phyloP scores from a whole-genome alignment of 2,113 vertebrate genomes.

The Silurus asotus region DNA sequence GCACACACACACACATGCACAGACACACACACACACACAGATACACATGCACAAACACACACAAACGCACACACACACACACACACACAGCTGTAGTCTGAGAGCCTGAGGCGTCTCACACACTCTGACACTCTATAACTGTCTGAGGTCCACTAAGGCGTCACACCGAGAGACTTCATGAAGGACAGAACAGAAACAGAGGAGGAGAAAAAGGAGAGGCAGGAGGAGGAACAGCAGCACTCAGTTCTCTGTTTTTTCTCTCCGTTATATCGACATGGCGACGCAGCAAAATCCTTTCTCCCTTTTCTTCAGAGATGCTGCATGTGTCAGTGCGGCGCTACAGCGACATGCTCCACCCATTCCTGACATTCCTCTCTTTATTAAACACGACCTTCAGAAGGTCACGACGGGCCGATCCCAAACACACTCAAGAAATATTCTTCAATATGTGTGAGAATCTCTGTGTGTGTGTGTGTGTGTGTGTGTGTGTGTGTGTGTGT shows the following conservation, averaged over 20 bases:
- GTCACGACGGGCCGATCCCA: conserved; percentile 52
- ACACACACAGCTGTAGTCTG: background rate
- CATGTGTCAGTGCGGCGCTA: background rate
- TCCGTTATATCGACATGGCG: background rate
- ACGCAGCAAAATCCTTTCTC: background rate
- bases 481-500: background rate
- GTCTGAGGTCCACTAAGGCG: conserved; percentile 61
- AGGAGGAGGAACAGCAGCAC: conserved; percentile 39
- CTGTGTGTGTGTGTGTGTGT: background rate
- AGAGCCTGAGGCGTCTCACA: background rate
- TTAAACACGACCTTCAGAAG: conserved; percentile 61
- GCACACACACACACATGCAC: background rate
- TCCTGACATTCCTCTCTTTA: conserved; percentile 59
- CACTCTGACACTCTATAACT: conserved; percentile 61
- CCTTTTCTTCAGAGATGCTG: background rate
- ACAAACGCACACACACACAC: background rate
- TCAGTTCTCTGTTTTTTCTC: conserved; percentile 17
- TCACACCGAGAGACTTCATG: conserved; percentile 62
- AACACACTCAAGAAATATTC: conserved; percentile 31
- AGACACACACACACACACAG: background rate
- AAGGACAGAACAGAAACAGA: conserved; percentile 27
- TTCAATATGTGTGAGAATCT: background rate
- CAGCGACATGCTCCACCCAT: conserved; percentile 48
- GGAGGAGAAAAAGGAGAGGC: background rate
- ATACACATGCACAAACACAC: too few relatives aligned